Evolutionary conservation across 53 echinoderm and acorn worm species (phyloP), one percentile per base, ranked within the genome.

Genomic region (Pentamera pediparva): DNA sequence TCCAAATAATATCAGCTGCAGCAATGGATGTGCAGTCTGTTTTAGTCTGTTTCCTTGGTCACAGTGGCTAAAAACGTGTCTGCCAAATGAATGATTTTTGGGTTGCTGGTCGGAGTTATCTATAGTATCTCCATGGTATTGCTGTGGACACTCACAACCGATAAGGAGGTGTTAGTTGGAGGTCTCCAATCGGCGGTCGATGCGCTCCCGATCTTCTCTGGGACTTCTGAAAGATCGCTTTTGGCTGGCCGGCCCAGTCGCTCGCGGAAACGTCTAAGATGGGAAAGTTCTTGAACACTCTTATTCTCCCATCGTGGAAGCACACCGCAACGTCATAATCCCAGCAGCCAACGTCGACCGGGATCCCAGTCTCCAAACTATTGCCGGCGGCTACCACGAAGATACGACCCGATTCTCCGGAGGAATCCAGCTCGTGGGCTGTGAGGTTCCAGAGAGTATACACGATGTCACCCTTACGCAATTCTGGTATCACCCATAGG

Each of bases 331-430:
- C 33, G 32, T 72, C 55, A 24, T 51, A 1, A 33, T 54, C 55
- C 73, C 73, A 72, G 25, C 52, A 51, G 20, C 73, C 27, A 4
- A 72, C 7, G 10, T 54, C 73, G 12, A 33, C 54, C 20, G 73
- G 73, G 54, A 72, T 53, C 21, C 73, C 73, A 2, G 73, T 51
- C 37, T 72, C 73, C 52, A 72, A 37, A 32, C 73, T 72, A 12
- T 22, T 72, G 6, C 73, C 73, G 32, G 36, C 73, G 34, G 73
- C 73, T 13, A 53, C 21, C 17, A 72, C 55, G 24, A 53, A 53
- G n/a, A 47, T 33, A 6, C 63, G 17, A 35, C 6, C 17, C 8
- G 63, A 5, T 63, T 63, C 36, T n/a, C n/a, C n/a, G n/a, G n/a
- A n/a, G n/a, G n/a, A n/a, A n/a, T n/a, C n/a, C 19, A 10, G 73